phyloP scores from a whole-genome alignment of 2,797 vertebrate species.

The Lates japonicus region DNA sequence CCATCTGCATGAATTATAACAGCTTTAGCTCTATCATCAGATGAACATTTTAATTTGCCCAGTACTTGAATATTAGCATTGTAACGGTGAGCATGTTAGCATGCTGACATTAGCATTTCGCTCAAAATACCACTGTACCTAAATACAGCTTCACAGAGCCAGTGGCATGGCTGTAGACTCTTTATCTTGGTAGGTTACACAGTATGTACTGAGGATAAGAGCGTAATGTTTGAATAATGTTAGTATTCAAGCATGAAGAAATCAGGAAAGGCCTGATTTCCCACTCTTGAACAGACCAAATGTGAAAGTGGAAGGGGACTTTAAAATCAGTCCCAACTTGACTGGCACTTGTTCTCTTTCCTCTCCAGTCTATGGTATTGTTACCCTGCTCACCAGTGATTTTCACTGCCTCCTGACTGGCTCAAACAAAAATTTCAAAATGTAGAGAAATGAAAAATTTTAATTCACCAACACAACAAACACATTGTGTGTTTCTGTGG shows the following conservation, averaged over 20 bases:
- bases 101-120: not conserved
- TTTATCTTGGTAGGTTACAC: not conserved
- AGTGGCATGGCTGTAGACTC: not conserved
- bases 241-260: not conserved
- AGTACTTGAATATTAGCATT: no score
- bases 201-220: not conserved
- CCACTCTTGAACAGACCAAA: not conserved
- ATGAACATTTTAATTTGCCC: not conserved
- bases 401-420: not conserved
- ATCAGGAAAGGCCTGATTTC: not conserved
- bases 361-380: not conserved
- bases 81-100: not conserved
- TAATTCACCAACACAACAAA: not conserved
- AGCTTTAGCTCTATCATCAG: no score
- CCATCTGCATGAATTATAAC: not conserved
- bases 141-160: not conserved
- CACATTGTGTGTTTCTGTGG: not conserved
- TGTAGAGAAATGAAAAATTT: not conserved
- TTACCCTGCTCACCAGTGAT: constrained; percentile 4
- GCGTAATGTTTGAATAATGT: not conserved
- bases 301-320: not conserved
- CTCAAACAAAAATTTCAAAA: not conserved
- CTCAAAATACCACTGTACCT: not conserved
- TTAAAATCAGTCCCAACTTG: not conserved
- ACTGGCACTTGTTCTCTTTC: no score